Evolutionary conservation across 2,888 invertebrate genomes (phyloP), one percentile per base, ranked within the genome.

Genomic region (Exephanes ischioxanthus): DNA sequence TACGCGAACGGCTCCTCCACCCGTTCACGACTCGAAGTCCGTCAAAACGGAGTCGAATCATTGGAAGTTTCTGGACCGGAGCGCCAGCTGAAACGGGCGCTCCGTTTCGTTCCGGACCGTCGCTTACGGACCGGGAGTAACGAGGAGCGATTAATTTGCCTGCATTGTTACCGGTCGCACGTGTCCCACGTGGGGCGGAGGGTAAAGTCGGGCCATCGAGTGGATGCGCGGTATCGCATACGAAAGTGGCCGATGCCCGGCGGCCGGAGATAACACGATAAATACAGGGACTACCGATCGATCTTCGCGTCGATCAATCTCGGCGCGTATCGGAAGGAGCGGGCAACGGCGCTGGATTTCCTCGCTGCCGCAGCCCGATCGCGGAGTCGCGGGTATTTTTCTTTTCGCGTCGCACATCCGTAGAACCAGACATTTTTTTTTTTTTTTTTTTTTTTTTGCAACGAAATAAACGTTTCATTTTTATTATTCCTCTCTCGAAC

Each of bases 191-290:
- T 73, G 6, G 37, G 2, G 5, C 5, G 4, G 14, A 41, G 14
- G 19, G 41, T 19, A 30, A 26, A 26, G 11, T 63, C 45, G 55
- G 67, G 71, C 76, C 68, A 73, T 84, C 41, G 67, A 80, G 72
- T 55, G 72, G 61, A 58, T 75, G 81, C 84, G 81, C 77, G 81
- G 63, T 70, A 73, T 75, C 61, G 81, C 84, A 85, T 85, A 81
- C 84, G 45, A 78, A 81, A 85, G 53, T 73, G 75, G 30, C 51
- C 73, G 73, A 77, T 73, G 80, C 70, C 45, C 70, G 37, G 48
- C 55, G 61, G 14, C n/a, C 68, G 19, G 53, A 81, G 72, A 80
- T 84, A 80, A 81, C 68, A 77, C 80, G 78, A 78, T 85, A 78
- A 81, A 81, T 78, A 75, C 70, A 63, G n/a, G 16, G 72, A 4